phyloP scores from a whole-genome alignment of 2,113 vertebrate species.

The Plecotus auritus region DNA sequence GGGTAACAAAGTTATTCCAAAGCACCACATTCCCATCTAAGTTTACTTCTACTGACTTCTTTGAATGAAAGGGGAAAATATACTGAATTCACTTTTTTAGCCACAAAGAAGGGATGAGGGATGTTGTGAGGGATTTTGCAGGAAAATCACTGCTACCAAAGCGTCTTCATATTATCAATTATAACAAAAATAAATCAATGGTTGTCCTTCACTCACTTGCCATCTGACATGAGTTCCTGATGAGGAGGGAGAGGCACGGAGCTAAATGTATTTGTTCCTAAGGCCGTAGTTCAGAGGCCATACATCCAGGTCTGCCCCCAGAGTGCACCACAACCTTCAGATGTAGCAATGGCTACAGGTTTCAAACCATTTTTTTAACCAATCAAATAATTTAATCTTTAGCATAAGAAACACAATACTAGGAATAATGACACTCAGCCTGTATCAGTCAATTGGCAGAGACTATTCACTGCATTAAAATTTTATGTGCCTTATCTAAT shows the following conservation, averaged over 20 bases:
- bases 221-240: neutral
- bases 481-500: neutral
- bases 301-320: neutral
- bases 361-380: neutral
- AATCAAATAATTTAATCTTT: neutral
- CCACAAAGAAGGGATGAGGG: neutral
- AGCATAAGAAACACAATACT: neutral
- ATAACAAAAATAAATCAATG: neutral
- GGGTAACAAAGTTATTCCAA: neutral
- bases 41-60: neutral
- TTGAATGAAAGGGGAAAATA: neutral
- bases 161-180: neutral
- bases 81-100: neutral
- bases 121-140: neutral
- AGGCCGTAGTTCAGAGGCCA: neutral
- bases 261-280: neutral
- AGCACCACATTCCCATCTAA: neutral
- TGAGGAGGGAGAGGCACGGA: neutral
- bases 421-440: neutral
- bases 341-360: neutral
- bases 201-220: neutral
- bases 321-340: neutral
- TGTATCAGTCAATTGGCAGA: neutral
- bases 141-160: neutral
- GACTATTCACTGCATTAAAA: neutral